Base-by-base conservation (phyloP, 2,797 vertebrate genomes). In the Phyllotis vaccarum region DNA sequence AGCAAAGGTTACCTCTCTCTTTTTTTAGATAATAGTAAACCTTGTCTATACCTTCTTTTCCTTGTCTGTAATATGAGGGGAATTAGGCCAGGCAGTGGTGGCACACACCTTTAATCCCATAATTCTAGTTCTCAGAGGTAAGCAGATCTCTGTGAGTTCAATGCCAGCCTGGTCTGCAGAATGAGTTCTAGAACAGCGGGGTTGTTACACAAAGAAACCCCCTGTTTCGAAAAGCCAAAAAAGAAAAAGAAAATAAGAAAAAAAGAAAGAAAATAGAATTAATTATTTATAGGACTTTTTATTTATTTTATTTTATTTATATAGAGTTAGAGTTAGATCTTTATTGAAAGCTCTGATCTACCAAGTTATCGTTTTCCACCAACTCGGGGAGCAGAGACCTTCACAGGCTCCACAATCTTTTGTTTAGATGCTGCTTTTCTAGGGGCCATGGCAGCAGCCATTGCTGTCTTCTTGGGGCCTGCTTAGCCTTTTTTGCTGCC, bases 331-430 rank as follows among this genome's bases (percentile, higher is more conserved):
- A 96, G 86, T 96, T 52, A 92, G 86, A 64, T 83, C 29, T 99
- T 99, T 99, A 98, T 99, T 99, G 87, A 93, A 96, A 87, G 27
- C 27, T 96, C 82, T 76, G 49, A 60, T 96, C 86, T 86, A 81
- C 66, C 70, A 98, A 91, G 21, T 99, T 99, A 99, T 98, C 99
- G 99, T 98, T 99, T 99, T 97, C 99, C 99, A 98, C 99, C 99
- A 95, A 99, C 99, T 40, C 99, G 99, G 29, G 99, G 99, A 97
- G 99, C 99, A 97, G 98, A 99, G 97, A 99, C 96, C 97, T 99
- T 99, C 98, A 99, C 99, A 94, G 99, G 99, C 98, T 99, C 99
- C 92, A 99, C 99, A 75, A 99, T 99, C 98, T 99, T 99, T 98
- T 99, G 99, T 98, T 99, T 99, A 94, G 99, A 99, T 97, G 99